Evolutionary conservation across 2,113 vertebrate species (phyloP).

Genomic region (Chascanopsetta lugubris): DNA sequence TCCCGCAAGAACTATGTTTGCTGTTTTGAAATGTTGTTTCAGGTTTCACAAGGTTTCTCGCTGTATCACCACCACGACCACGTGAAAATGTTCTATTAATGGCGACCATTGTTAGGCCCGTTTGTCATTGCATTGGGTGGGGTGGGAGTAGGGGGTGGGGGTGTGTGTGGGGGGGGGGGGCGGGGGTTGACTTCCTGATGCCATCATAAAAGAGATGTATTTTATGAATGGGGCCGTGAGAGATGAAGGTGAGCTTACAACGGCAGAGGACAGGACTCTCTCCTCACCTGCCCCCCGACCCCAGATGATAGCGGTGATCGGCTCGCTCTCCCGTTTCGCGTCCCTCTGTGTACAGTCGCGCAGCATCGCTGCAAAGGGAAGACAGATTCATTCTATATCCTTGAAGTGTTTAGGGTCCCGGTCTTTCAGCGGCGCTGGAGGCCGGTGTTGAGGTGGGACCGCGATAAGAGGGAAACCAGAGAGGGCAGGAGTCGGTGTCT

Average conservation of each 20-base stretch:
- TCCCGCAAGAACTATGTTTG: conserved; percentile 9
- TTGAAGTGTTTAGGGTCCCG: conserved; percentile 56
- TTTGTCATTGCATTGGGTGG: conserved; percentile 37
- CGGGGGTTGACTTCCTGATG: conserved; percentile 54
- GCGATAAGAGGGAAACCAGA: conserved; percentile 55
- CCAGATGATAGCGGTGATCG: conserved; percentile 43
- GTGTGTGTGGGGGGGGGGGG: conserved; percentile 62
- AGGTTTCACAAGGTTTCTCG: conserved; percentile 40
- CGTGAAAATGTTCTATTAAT: conserved; percentile 69
- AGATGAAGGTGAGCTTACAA: conserved; percentile 72
- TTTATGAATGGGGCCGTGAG: conserved; percentile 74
- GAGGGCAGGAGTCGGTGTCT: conserved; percentile 28
- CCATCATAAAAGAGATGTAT: conserved; percentile 79
- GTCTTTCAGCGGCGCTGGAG: conserved; percentile 56
- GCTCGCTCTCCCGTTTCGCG: conserved; percentile 45
- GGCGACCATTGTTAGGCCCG: no score
- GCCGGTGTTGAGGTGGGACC: conserved; percentile 57
- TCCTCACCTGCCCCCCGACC: conserved; percentile 52
- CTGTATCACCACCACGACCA: conserved; percentile 39
- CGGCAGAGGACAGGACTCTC: conserved; percentile 62
- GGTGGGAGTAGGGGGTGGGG: conserved; percentile 53
- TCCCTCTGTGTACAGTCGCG: conserved; percentile 59
- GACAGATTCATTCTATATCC: conserved; percentile 58
- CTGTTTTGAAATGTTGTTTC: conserved; percentile 28
- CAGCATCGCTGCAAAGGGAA: conserved; percentile 23